phyloP scores from a whole-genome alignment of 1,140 invertebrate genomes.

The Cydia fagiglandana region DNA sequence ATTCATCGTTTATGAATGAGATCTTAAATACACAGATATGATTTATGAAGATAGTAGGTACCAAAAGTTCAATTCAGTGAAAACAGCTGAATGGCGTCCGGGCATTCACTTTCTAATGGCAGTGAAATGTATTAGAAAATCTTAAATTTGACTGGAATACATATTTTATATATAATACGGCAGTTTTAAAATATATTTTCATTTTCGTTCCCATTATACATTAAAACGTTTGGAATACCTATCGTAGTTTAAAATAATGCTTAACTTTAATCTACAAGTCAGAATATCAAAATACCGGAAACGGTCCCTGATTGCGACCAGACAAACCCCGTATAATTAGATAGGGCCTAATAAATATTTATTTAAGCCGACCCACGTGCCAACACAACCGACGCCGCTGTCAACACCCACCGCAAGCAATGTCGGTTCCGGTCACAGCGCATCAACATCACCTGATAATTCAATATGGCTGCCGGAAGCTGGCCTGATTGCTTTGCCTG shows the following conservation, averaged over 20 bases:
- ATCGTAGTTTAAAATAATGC: too few species aligned
- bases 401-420: background rate
- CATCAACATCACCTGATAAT: constrained; percentile 27
- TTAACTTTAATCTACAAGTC: too few species aligned
- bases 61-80: background rate
- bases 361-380: too few species aligned
- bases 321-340: too few species aligned
- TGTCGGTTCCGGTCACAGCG: constrained; percentile 4
- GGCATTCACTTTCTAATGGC: background rate
- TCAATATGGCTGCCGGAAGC: constrained; percentile 20
- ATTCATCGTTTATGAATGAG: constrained; percentile 17
- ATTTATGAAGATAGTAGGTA: constrained; percentile 17
- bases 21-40: background rate
- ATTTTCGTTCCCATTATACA: too few species aligned
- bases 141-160: background rate
- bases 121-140: background rate
- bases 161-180: background rate
- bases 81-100: background rate
- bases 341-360: too few species aligned
- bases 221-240: too few species aligned
- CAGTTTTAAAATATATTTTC: background rate
- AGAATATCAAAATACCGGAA: too few species aligned
- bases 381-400: background rate
- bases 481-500: constrained; percentile 13
- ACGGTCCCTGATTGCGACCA: too few species aligned